Base-by-base conservation (phyloP, 2,888 invertebrate genomes). In the Chloroclystis v-ata region DNA sequence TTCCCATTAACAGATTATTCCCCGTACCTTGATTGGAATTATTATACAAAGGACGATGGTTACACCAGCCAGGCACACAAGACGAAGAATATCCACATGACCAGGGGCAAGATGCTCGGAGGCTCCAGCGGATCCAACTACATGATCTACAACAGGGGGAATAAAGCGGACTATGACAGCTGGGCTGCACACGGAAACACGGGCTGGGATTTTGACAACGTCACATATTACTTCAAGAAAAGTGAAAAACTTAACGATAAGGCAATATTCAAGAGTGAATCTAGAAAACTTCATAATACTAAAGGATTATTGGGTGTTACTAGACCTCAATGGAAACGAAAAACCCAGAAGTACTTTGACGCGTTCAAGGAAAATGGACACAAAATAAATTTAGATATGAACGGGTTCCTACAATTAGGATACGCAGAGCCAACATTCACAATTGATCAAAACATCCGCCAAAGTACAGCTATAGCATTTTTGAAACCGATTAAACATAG, bases 391-490 rank as follows among this genome's bases (percentile, higher is more conserved):
- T 26, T 64, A 42, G 57, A 69, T 37, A 53, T 51, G 20, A 65
- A 66, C 33, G 62, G 59, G 0, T 49, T 75, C 64, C 37, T 72
- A 70, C 28, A 75, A 77, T 10, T 52, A 9, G 59, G 59, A 2
- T 53, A 40, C 30, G 28, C 44, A 1, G 30, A 43, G 28, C 42
- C 47, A 0, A 35, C 33, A 6, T 41, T 48, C 6, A 92, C 92
- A 0, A 86, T 90, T 2, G 73, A 91, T 9, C 78, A 93, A 43
- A 94, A 94, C 0, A 69, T 92, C 1, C 79, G 94, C 1, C 93
- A 93, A 64, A 93, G 93, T 63, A 89, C 93, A 1, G 92, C 93
- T 4, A 93, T 92, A 72, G 92, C 91, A 0, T 94, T 91, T 61
- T 70, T 94, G 9, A 79, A 80, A 33, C 90, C 78, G 46, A 46